Percentiles rank a stretch among this genome's conserved stretches.
These are phyloP conservation scores for Pachyramphus minor DNA, from an alignment of 2,113 vertebrate genomes.

Conservation along the genomic window DNA sequence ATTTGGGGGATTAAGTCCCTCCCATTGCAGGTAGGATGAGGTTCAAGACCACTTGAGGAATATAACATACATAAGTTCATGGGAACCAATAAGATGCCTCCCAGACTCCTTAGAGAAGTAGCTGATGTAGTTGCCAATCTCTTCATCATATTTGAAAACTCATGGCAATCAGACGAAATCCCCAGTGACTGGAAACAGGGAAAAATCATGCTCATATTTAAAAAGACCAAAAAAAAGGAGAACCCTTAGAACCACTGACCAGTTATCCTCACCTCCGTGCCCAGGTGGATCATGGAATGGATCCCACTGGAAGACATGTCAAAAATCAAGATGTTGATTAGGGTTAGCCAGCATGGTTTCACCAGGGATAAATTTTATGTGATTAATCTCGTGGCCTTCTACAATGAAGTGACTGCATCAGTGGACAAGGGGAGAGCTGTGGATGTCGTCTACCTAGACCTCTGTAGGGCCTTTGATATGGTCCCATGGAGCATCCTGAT, in stretches of 20 bases:
- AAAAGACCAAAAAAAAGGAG: background rate
- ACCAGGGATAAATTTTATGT: background rate
- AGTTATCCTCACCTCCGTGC: background rate
- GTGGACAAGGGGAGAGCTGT: background rate
- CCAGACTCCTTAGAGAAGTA: background rate
- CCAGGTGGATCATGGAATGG: background rate
- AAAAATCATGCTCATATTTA: background rate
- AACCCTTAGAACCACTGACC: background rate
- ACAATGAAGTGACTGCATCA: fast-evolving
- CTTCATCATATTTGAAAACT: background rate
- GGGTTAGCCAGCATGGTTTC: background rate
- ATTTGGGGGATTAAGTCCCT: background rate
- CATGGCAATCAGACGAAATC: fast-evolving
- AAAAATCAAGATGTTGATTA: background rate
- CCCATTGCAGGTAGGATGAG: fast-evolving
- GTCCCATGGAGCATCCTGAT: background rate
- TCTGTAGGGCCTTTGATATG: background rate
- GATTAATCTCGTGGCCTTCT: background rate
- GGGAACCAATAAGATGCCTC: fast-evolving
- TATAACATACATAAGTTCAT: fast-evolving
- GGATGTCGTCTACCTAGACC: background rate
- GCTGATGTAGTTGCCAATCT: fast-evolving
- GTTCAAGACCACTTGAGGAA: background rate
- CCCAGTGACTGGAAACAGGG: background rate
- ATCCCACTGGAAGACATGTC: background rate